A percentile compares a stretch with the other conserved stretches of the same genome.
These are phyloP conservation scores for Sebastes itinus DNA, from an alignment of 2,797 vertebrate genomes.

Conservation along the genomic window DNA sequence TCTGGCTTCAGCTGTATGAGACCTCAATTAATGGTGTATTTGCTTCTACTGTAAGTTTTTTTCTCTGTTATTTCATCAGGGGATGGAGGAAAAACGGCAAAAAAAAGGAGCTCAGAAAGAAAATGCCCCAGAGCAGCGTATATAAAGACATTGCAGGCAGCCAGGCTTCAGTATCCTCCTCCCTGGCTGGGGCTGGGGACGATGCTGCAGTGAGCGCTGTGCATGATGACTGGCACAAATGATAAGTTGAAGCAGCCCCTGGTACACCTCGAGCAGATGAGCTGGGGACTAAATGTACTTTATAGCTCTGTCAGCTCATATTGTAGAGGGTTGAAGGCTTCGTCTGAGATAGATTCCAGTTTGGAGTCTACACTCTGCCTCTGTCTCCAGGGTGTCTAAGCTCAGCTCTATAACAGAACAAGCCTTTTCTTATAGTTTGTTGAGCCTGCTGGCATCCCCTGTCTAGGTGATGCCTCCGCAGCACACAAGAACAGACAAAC, in stretches of 20 bases:
- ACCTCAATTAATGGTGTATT: conserved; percentile 7
- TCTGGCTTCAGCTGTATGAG: background rate
- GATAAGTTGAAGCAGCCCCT: conserved; percentile 57
- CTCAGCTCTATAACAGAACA: conserved; percentile 52
- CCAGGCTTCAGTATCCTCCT: conserved; percentile 36
- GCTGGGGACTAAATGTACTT: conserved; percentile 70
- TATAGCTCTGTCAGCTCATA: conserved; percentile 67
- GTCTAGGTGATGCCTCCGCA: conserved; percentile 31
- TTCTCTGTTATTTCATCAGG: conserved; percentile 33
- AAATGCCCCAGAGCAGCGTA: conserved; percentile 40
- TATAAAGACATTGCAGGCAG: conserved; percentile 44
- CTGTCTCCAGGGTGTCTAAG: conserved; percentile 62
- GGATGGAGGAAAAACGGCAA: background rate
- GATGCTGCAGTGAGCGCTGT: conserved; percentile 49
- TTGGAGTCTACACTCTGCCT: conserved; percentile 54
- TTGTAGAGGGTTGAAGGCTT: conserved; percentile 60
- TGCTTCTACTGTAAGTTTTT: conserved; percentile 5
- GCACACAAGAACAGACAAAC: conserved; percentile 41
- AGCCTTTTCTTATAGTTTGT: conserved; percentile 49
- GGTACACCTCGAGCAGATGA: conserved; percentile 60
- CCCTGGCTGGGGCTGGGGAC: conserved; percentile 38
- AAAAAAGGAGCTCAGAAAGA: conserved; percentile 17
- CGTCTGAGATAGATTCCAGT: conserved; percentile 55
- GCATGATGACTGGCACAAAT: conserved; percentile 64
- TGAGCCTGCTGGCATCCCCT: conserved; percentile 50